A percentile compares a stretch with the other conserved stretches of the same genome.
Evolutionary conservation across 2,797 vertebrate species (phyloP).

Genomic region (Thunnus albacares): DNA sequence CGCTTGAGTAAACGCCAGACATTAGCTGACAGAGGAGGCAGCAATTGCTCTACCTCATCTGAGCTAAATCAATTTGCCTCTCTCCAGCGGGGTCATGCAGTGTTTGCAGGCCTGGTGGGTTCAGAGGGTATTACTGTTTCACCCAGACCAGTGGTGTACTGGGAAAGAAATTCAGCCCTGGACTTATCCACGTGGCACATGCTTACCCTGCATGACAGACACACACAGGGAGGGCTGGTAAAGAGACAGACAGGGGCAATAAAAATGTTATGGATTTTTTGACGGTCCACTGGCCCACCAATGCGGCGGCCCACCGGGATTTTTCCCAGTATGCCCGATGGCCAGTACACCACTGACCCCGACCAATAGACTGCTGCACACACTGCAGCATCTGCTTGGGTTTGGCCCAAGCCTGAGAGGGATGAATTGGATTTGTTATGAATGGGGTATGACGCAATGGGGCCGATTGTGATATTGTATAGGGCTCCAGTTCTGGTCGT

Average conservation of each 20-base stretch:
- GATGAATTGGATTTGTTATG: constrained; percentile 50
- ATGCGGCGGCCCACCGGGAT: too few species aligned
- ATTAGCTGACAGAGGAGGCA: constrained; percentile 66
- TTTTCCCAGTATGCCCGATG: too few species aligned
- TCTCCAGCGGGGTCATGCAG: constrained; percentile 55
- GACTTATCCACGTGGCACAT: too few species aligned
- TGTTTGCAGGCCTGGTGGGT: constrained; percentile 58
- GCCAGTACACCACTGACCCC: too few species aligned
- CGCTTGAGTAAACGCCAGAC: constrained; percentile 63
- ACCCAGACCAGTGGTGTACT: constrained; percentile 5
- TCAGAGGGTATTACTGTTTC: constrained; percentile 59
- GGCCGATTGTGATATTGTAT: neutral
- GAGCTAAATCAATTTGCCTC: constrained; percentile 74
- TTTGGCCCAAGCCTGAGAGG: constrained; percentile 38
- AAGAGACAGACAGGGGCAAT: too few species aligned
- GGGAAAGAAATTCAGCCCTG: too few species aligned
- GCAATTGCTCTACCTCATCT: constrained; percentile 56
- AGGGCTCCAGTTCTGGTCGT: constrained; percentile 1
- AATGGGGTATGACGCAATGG: constrained; percentile 40
- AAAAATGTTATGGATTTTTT: too few species aligned
- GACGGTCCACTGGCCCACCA: too few species aligned
- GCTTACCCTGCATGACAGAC: too few species aligned
- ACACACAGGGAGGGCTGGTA: too few species aligned
- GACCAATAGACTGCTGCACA: constrained; percentile 38
- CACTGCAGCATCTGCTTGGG: constrained; percentile 57